Conservation (phyloP, 2,797 vertebrate genomes). For the Harpagifer antarcticus region DNA sequence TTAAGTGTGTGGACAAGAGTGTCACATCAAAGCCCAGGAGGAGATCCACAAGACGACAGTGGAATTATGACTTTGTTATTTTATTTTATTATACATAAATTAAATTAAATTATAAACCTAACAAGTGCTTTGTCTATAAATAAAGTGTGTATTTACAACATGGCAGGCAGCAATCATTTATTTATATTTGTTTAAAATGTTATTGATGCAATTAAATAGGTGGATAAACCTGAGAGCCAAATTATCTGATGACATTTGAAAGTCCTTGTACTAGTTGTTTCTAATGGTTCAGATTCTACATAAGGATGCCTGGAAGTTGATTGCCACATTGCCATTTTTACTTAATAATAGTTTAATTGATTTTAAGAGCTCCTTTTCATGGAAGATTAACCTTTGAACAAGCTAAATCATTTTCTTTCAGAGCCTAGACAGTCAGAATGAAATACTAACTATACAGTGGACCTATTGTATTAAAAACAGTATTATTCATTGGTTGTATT, state of each 20-base stretch:
- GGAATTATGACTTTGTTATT: background rate
- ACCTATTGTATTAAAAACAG: background rate
- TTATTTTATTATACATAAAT: background rate
- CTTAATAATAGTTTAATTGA: background rate
- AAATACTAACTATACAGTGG: too few relatives aligned
- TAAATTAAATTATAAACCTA: background rate
- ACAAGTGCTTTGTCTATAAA: background rate
- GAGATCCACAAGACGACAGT: background rate
- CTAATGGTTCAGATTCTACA: too few relatives aligned
- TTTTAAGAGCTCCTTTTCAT: background rate
- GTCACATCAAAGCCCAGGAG: background rate
- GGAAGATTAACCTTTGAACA: too few relatives aligned
- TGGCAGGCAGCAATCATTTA: background rate
- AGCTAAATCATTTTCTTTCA: too few relatives aligned
- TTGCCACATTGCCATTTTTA: background rate
- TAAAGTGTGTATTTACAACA: background rate
- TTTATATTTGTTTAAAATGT: background rate
- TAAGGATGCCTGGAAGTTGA: too few relatives aligned
- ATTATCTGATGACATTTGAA: background rate
- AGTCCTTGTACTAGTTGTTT: too few relatives aligned
- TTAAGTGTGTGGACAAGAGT: conserved; percentile 1
- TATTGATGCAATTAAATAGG: background rate
- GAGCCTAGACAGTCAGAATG: too few relatives aligned
- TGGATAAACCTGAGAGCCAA: background rate
- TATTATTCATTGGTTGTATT: background rate